A percentile compares a stretch with the other conserved stretches of the same genome.
phyloP scores from a whole-genome alignment of 2,797 vertebrate genomes.

The Spea hammondii region DNA sequence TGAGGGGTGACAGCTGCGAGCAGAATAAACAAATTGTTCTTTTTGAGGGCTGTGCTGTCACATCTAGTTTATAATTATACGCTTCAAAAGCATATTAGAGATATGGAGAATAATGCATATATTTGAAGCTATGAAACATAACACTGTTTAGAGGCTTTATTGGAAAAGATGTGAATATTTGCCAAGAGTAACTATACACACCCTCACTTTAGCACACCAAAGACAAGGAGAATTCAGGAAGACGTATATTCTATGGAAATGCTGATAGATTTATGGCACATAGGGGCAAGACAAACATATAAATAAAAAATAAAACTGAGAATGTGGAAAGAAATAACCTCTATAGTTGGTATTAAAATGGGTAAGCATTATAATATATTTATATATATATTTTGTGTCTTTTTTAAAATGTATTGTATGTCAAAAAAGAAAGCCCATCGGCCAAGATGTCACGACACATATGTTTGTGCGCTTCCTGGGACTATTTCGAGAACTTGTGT shows the following conservation, averaged over 20 bases:
- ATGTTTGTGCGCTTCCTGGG: too few relatives aligned
- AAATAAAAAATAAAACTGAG: neutral
- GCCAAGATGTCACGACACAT: too few relatives aligned
- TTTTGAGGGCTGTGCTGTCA: conserved; percentile 71
- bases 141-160: conserved; percentile 49
- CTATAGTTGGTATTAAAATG: too few relatives aligned
- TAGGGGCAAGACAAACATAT: neutral
- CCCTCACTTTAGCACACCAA: conserved; percentile 41
- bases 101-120: conserved; percentile 62
- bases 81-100: conserved; percentile 71
- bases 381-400: too few relatives aligned
- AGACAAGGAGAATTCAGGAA: conserved; percentile 4
- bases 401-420: too few relatives aligned
- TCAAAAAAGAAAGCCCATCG: too few relatives aligned
- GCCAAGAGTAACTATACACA: conserved; percentile 38
- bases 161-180: conserved; percentile 50
- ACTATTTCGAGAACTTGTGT: too few relatives aligned
- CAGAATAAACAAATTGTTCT: conserved; percentile 59
- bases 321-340: neutral
- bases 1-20: conserved; percentile 62
- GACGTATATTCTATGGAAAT: conserved; percentile 19
- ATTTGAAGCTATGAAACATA: conserved; percentile 58
- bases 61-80: conserved; percentile 79
- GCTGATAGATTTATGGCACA: conserved; percentile 19
- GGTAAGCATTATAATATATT: too few relatives aligned